phyloP scores from a whole-genome alignment of 1,140 invertebrate genomes.

The Lethrus apterus region DNA sequence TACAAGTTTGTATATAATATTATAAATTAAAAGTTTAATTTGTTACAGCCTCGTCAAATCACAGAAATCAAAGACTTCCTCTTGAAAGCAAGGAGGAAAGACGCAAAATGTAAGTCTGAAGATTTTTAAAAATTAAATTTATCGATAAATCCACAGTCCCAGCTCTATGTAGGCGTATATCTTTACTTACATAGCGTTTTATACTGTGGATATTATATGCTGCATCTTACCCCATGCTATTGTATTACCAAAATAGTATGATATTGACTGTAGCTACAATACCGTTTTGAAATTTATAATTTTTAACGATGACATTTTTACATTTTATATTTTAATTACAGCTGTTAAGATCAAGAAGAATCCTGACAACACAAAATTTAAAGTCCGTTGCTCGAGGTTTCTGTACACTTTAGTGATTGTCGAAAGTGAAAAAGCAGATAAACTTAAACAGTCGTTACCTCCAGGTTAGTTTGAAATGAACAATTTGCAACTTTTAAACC shows the following conservation, averaged over 20 bases:
- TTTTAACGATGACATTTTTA: not conserved
- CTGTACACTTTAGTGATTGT: slow-evolving; percentile 96
- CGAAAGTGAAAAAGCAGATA: slow-evolving; percentile 98
- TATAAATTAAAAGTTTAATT: not conserved
- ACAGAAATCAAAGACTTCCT: slow-evolving; percentile 99
- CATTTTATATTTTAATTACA: slow-evolving; percentile 32
- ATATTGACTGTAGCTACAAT: too few relatives aligned
- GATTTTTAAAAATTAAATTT: too few relatives aligned
- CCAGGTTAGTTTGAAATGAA: slow-evolving; percentile 53
- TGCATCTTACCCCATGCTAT: slow-evolving; percentile 9
- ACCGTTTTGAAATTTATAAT: too few relatives aligned
- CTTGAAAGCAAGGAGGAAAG: slow-evolving; percentile 94
- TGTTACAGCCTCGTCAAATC: slow-evolving; percentile 91
- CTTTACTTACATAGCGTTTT: slow-evolving; percentile 5
- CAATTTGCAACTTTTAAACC: not conserved
- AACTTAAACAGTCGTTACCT: slow-evolving; percentile 84
- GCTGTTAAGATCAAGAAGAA: slow-evolving; percentile 87
- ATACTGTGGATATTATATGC: slow-evolving; percentile 4
- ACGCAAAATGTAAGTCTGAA: slow-evolving; percentile 93
- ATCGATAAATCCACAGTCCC: too few relatives aligned
- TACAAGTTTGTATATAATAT: not conserved
- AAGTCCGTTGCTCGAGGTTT: slow-evolving; percentile 93
- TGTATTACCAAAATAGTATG: too few relatives aligned
- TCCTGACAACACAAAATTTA: slow-evolving; percentile 92
- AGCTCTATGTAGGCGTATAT: not conserved